Evolutionary conservation across 2,797 vertebrate species (phyloP).

Genomic region (Microctenopoma lineatum): DNA sequence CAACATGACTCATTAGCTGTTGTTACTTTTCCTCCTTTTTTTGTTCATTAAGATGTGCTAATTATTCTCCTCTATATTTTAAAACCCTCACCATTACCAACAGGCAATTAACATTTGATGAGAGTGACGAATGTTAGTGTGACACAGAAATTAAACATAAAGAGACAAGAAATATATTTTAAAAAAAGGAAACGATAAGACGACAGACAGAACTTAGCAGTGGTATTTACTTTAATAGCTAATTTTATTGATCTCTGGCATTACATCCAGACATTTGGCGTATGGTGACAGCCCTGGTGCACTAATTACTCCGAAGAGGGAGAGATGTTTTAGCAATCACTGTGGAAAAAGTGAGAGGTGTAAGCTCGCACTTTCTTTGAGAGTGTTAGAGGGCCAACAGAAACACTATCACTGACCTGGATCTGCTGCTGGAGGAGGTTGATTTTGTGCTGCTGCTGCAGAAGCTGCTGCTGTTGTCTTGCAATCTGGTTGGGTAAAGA

Average conservation of each 20-base stretch:
- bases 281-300: conserved; percentile 31
- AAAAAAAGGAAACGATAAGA: conserved; percentile 16
- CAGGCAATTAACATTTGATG: conserved; percentile 82
- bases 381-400: conserved; percentile 42
- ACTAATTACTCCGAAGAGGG: conserved; percentile 49
- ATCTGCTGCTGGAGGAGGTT: conserved; percentile 99
- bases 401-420: conserved; percentile 91
- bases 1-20: conserved; percentile 80
- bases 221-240: conserved; percentile 60
- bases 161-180: conserved; percentile 28
- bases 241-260: conserved; percentile 55
- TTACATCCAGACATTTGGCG: conserved; percentile 39
- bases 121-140: conserved; percentile 69
- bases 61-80: conserved; percentile 85
- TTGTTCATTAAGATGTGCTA: conserved; percentile 86
- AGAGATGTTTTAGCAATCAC: conserved; percentile 44
- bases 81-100: conserved; percentile 74
- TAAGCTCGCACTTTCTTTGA: conserved; percentile 8
- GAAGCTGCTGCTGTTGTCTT: conserved; percentile 99
- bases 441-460: conserved; percentile 99
- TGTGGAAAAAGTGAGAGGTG: conserved; percentile 32
- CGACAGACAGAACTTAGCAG: conserved; percentile 34
- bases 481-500: conserved; percentile 90
- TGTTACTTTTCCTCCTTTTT: conserved; percentile 70
- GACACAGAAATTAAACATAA: conserved; percentile 67